These are phyloP conservation scores for Gallinago undulata DNA, from an alignment of 2,113 vertebrate genomes.

Conservation along the genomic window DNA sequence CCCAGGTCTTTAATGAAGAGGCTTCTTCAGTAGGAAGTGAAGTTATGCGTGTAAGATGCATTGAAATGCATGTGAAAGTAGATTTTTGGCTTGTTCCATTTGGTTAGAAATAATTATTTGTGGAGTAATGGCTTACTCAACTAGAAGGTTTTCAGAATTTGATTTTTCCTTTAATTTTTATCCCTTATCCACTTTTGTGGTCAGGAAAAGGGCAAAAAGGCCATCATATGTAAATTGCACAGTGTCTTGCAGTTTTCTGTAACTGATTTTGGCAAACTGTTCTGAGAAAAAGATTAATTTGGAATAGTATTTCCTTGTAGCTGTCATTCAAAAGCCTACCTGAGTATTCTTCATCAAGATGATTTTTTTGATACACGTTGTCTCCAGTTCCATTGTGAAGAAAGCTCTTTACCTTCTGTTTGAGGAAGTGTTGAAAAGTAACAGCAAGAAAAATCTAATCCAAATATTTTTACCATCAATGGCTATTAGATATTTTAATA, in stretches of 20 bases:
- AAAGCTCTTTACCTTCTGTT: background rate
- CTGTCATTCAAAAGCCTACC: background rate
- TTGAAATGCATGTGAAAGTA: background rate
- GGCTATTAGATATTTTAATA: background rate
- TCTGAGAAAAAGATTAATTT: background rate
- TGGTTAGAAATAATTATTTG: background rate
- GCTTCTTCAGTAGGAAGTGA: background rate
- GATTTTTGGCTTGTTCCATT: background rate
- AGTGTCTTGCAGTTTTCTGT: background rate
- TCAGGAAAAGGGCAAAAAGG: background rate
- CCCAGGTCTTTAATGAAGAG: background rate
- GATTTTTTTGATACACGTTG: background rate
- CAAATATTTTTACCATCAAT: background rate
- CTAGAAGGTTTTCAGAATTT: background rate
- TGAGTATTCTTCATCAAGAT: accelerated
- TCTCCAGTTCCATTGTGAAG: background rate
- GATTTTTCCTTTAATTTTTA: background rate
- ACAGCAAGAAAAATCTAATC: background rate
- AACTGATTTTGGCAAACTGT: background rate
- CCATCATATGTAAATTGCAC: background rate
- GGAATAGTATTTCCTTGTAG: background rate
- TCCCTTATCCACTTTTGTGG: background rate
- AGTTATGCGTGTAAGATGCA: background rate
- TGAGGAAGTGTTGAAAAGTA: background rate
- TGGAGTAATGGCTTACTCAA: background rate